Evolutionary conservation across 2,797 vertebrate genomes (phyloP), one percentile per base, ranked within the genome.

Genomic region (Pelobates cultripes): DNA sequence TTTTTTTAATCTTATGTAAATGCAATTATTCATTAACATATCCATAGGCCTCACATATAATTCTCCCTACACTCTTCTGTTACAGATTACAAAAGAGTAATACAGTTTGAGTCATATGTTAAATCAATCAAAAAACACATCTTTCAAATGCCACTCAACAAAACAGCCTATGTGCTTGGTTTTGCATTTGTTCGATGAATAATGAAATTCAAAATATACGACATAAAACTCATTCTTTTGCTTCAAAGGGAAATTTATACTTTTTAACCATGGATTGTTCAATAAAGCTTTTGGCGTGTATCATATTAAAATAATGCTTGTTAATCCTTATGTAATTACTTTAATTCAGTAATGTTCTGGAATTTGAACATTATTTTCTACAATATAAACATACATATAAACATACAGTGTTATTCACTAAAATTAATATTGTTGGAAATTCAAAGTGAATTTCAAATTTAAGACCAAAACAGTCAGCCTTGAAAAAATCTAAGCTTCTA

Each of bases 321-420:
- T 43, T 70, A 70, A 77, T 70, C 75, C 75, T 77, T 68, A 57
- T 77, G 17, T 69, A 69, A 77, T 77, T 77, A 44, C 66, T 55
- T 5, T 55, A 40, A 55, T 77, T 43, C 10, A 70, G 51, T 63
- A 41, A 55, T 73, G 4, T 53, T 71, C 70, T 10, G 57, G 13
- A 8, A 61, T 17, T 61, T 61, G 3, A 3, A 15, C 14, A 61
- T 61, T 12, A 61, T 61, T 61, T 61, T 61, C 57, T 15, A 14
- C 14, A 4, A 61, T 12, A 14, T 61, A 61, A 61, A 61, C 14
- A 28, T 28, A 28, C 28, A 61, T 12, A 14, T 61, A 61, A 61
- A 61, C 14, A 28, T 28, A 28, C 28, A 28, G 1, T 28, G 28
- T 28, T 28, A 28, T 28, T 28, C 28, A 28, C 28, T 28, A 28